Conservation (phyloP, 37 sponge, comb jelly and placozoan genomes). For the Oscarella lobularis region DNA sequence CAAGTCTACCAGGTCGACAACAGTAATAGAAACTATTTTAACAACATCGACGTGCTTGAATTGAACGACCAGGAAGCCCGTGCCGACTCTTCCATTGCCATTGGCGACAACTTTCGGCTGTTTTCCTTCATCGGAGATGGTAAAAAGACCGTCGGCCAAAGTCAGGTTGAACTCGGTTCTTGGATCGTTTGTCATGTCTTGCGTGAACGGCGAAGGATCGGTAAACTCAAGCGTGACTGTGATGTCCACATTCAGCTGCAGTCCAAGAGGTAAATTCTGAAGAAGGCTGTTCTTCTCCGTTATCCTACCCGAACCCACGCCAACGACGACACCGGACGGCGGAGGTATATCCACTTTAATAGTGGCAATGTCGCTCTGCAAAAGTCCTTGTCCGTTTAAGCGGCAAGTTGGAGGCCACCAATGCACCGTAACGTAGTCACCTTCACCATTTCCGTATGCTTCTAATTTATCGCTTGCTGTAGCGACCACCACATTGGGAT, state of each 20-base stretch:
- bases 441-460: neutral
- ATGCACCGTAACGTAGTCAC: neutral
- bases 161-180: neutral
- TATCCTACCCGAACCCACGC: neutral
- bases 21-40: neutral
- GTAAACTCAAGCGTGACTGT: neutral
- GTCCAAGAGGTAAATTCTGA: neutral
- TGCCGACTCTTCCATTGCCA: neutral
- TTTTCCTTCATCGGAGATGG: neutral
- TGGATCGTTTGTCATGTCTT: conserved; percentile 4
- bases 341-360: conserved; percentile 1
- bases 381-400: neutral
- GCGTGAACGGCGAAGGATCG: neutral
- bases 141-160: neutral
- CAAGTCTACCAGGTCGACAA: neutral
- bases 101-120: neutral
- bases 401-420: neutral
- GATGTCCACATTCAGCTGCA: neutral
- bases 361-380: neutral
- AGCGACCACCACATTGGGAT: neutral
- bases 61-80: neutral
- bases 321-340: neutral
- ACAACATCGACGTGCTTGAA: neutral
- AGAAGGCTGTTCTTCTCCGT: neutral
- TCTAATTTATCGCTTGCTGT: neutral